Conservation (phyloP, 2,888 invertebrate species). For the Sicus ferrugineus region DNA sequence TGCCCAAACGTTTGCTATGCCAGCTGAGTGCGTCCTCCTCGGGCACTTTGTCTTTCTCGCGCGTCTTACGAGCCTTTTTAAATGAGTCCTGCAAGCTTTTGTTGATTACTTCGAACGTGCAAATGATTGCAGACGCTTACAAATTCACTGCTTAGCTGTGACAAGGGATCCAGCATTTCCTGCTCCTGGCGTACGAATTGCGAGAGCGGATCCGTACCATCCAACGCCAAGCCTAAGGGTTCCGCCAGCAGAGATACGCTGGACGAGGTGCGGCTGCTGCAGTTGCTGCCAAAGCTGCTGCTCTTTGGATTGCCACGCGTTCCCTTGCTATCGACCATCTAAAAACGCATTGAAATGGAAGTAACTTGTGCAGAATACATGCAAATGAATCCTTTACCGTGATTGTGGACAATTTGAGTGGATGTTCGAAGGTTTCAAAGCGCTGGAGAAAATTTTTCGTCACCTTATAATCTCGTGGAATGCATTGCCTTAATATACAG, state of each 20-base stretch:
- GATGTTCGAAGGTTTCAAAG: conserved; percentile 67
- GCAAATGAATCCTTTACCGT: conserved; percentile 51
- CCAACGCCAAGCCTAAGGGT: conserved; percentile 68
- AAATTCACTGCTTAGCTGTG: conserved; percentile 68
- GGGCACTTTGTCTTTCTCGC: conserved; percentile 51
- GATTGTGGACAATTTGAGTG: conserved; percentile 68
- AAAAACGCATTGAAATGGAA: neutral
- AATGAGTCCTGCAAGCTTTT: conserved; percentile 49
- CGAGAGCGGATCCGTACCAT: conserved; percentile 78
- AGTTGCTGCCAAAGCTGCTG: conserved; percentile 63
- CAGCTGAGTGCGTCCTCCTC: conserved; percentile 72
- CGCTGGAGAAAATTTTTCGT: conserved; percentile 52
- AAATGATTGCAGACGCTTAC: conserved; percentile 43
- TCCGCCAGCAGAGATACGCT: conserved; percentile 66
- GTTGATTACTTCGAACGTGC: neutral
- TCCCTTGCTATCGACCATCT: conserved; percentile 68
- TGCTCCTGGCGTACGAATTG: conserved; percentile 72
- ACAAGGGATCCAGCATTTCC: conserved; percentile 70
- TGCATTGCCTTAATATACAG: conserved; percentile 53
- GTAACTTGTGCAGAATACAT: neutral
- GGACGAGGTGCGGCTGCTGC: conserved; percentile 67
- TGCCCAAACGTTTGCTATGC: conserved; percentile 76
- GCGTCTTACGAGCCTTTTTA: conserved; percentile 46
- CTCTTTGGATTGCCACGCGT: conserved; percentile 61
- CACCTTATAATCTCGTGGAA: conserved; percentile 53